These are phyloP conservation scores for Hippolais icterina DNA, from an alignment of 2,113 vertebrate genomes.

Conservation along the genomic window DNA sequence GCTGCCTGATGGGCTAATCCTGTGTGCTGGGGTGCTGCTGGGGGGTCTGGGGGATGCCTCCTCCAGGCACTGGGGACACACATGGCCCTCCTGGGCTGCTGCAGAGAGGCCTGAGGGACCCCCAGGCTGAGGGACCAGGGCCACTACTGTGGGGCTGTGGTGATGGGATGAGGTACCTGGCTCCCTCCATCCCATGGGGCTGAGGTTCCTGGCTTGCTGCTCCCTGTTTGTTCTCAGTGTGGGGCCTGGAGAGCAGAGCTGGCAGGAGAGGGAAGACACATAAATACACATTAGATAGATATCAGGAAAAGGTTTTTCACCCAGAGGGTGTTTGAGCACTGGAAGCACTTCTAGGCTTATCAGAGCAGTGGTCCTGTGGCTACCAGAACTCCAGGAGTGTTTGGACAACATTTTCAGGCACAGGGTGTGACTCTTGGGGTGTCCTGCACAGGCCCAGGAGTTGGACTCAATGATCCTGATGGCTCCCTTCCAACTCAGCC, in stretches of 20 bases:
- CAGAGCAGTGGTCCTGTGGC: neutral
- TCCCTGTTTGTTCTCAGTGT: neutral
- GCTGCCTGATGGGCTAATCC: neutral
- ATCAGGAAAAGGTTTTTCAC: neutral
- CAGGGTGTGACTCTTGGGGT: neutral
- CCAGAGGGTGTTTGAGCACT: neutral
- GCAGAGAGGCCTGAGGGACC: neutral
- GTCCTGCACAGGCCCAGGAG: neutral
- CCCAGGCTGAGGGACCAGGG: neutral
- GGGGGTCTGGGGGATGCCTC: neutral
- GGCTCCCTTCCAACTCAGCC: neutral
- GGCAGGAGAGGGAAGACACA: neutral
- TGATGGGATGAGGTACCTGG: neutral
- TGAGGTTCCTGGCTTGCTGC: neutral
- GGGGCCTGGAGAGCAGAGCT: neutral
- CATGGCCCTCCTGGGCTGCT: neutral
- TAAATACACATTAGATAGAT: fast-evolving
- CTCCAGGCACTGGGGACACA: neutral
- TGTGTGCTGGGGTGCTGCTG: neutral
- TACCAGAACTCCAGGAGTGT: neutral
- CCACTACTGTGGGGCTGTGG: neutral
- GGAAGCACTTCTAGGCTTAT: neutral
- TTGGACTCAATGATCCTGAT: neutral
- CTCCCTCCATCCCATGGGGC: neutral
- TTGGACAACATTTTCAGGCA: neutral